Base-by-base conservation (phyloP, 2,797 vertebrate species). In the Syngnathus rostellatus region DNA sequence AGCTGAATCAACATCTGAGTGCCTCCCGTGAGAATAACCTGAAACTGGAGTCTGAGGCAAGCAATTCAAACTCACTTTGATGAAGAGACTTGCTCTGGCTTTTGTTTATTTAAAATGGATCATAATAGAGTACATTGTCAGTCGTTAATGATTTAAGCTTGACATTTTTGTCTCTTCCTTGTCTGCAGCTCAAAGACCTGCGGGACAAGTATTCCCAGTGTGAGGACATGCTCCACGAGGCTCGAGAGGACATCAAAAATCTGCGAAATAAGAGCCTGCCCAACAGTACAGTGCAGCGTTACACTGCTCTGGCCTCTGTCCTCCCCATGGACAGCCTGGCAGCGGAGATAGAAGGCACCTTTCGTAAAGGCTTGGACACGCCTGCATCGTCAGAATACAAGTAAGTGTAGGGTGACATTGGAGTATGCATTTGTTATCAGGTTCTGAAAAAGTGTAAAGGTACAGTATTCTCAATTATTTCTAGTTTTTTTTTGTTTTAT, bases 271-370 rank as follows among this genome's bases (percentile, higher is more conserved):
- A 91, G 73, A 92, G 81, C 66, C 75, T 92, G 1, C 92, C 93
- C 45, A 90, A 91, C 75, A 92, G 93, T 81, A 94, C 91, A 0
- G 89, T 95, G 75, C 90, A 93, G 83, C 90, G 90, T 51, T 95
- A 92, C 83, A 87, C 91, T 0, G 77, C 91, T 0, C 69, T 92
- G 57, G 87, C 90, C 45, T 90, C 90, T 0, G 87, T 93, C 0
- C 85, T 94, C 59, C 94, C 95, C 64, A 84, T 94, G 94, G 93
- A 94, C 85, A 93, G 92, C 0, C 85, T 96, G 80, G 93, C 93
- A 0, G 92, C 94, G 1, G 94, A 97, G 87, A 94, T 94, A 63
- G 95, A 95, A 70, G 92, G 89, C 17, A 93, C 89, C 14, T 93
- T 93, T 80, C 91, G 93, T 62, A 96, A 92, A 82, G 89, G 93